Evolutionary conservation across 2,888 invertebrate genomes (phyloP).

Genomic region (Oscheius sp.): DNA sequence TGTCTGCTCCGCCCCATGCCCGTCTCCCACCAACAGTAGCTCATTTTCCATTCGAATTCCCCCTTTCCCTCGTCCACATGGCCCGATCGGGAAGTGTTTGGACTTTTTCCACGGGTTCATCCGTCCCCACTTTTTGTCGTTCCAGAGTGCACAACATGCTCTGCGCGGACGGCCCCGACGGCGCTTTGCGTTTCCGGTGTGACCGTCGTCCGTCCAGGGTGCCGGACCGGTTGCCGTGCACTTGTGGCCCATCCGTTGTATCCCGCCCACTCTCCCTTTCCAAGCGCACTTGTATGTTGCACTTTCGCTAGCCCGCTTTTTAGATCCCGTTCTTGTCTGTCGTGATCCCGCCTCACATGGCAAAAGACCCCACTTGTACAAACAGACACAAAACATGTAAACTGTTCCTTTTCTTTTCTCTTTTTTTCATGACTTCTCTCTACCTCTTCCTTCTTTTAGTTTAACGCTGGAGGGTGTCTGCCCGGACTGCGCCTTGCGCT

Average conservation of each 20-base stretch:
- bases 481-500: constrained; percentile 49
- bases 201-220: constrained; percentile 19
- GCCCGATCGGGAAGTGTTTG: not conserved
- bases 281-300: constrained; percentile 35
- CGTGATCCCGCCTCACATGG: constrained; percentile 33
- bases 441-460: constrained; percentile 25
- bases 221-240: constrained; percentile 35
- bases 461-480: constrained; percentile 59
- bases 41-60: not conserved
- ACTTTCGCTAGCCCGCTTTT: constrained; percentile 38
- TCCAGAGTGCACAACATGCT: constrained; percentile 31
- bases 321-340: constrained; percentile 35
- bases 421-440: not conserved
- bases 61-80: not conserved
- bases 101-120: constrained; percentile 7
- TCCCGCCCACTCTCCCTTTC: constrained; percentile 39
- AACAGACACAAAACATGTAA: not conserved
- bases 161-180: not conserved
- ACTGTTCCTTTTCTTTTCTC: constrained; percentile 3
- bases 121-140: constrained; percentile 21
- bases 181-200: constrained; percentile 20
- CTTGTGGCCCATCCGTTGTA: constrained; percentile 34
- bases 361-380: constrained; percentile 28
- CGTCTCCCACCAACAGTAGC: not conserved
- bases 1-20: not conserved